These are phyloP conservation scores for Phrynocephalus forsythii DNA, from an alignment of 2,797 vertebrate genomes.

Conservation along the genomic window DNA sequence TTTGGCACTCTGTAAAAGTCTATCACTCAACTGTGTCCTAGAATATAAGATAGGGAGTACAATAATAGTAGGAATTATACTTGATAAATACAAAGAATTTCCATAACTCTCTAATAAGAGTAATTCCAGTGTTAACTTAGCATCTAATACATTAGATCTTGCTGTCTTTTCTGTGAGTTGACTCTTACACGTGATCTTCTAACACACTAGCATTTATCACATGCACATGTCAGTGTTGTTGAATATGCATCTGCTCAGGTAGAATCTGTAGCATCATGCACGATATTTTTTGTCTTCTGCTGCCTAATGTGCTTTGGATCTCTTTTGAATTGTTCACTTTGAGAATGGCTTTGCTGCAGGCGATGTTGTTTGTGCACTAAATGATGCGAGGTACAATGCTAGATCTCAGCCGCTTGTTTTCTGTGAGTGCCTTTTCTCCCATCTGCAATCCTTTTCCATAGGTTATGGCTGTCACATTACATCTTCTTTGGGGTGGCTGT, in stretches of 20 bases:
- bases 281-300: slow-evolving; percentile 35
- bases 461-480: slow-evolving; percentile 40
- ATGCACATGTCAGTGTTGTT: slow-evolving; percentile 10
- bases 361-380: neutral
- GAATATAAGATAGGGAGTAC: neutral
- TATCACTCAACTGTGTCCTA: neutral
- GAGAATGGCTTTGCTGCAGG: slow-evolving; percentile 28
- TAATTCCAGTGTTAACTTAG: neutral
- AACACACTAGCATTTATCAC: slow-evolving; percentile 27
- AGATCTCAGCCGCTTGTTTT: neutral
- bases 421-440: neutral
- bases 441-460: slow-evolving; percentile 52
- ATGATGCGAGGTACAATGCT: neutral
- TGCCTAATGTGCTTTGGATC: slow-evolving; percentile 32
- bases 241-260: slow-evolving; percentile 47
- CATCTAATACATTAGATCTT: neutral
- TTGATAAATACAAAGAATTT: neutral
- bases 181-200: neutral
- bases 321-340: slow-evolving; percentile 30
- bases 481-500: slow-evolving; percentile 31
- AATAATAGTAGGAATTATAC: neutral
- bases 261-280: accelerated
- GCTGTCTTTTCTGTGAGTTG: neutral
- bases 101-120: neutral
- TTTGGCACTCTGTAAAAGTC: neutral